Evolutionary conservation across 2,797 vertebrate genomes (phyloP), one percentile per base, ranked within the genome.

Genomic region (Amblyopsis hoosieri): DNA sequence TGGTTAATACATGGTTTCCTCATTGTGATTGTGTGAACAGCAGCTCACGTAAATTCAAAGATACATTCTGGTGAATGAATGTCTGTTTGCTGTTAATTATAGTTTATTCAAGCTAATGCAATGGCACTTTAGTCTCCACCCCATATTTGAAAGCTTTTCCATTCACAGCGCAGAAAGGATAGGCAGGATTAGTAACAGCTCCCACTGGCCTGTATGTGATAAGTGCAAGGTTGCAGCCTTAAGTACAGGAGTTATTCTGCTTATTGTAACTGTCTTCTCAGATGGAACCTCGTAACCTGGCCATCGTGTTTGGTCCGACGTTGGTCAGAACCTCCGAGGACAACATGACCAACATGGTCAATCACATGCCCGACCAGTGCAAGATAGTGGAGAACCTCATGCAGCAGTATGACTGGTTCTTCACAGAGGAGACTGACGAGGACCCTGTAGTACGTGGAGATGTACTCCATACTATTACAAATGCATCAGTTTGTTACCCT

Each of bases 311-410:
- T 72, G 98, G 98, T n/a, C 98, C 98, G 5, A 99, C 98, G 1
- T 94, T 99, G 37, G 97, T 99, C 80, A 90, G 97, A 71, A 97
- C 95, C 13, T 98, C 98, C 0, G 98, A 99, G 82, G 97, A 99
- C 90, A 99, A 99, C 89, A 99, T 99, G 97, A 96, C 97, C n/a
- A 95, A 99, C 89, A 99, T 99, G 98, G 98, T 99, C 78, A 99
- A 96, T 1, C 98, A 99, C 83, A 99, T 99, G 98, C 97, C 97
- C 0, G 97, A 99, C 81, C 98, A 99, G 82, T 99, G 97, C 91
- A 99, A 96, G 91, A 99, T 99, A 48, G 96, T 99, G 53, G 98
- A 99, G 91, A 98, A 97, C 0, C 96, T 99, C 9, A 98, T 99
- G 82, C 97, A 98, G 91, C 96, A 99, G 91, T 96, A 95, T 72